These are phyloP conservation scores for Styela plicata DNA, from an alignment of 23 tunicate species.

Conservation along the genomic window DNA sequence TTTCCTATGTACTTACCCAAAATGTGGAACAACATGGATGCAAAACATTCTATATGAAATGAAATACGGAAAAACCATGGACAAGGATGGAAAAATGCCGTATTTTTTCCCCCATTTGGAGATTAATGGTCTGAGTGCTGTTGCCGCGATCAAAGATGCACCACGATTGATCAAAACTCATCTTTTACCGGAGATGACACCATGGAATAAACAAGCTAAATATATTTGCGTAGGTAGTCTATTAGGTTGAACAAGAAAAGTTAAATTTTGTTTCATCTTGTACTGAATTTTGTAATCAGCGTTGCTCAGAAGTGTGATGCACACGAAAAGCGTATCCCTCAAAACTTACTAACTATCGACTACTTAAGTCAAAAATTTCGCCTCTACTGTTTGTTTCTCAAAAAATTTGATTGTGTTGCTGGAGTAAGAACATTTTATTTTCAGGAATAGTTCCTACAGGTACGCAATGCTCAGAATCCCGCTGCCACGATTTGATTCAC, in stretches of 20 bases:
- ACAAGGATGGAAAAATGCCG: slow-evolving; percentile 19
- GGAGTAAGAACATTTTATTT: no score
- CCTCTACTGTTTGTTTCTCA: no score
- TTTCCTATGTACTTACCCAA: slow-evolving; percentile 42
- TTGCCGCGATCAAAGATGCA: background rate
- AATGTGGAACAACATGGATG: slow-evolving; percentile 58
- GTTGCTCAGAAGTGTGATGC: no score
- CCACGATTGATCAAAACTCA: slow-evolving; percentile 56
- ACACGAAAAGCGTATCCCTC: no score
- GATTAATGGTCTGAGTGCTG: slow-evolving; percentile 22
- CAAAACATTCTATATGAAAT: slow-evolving; percentile 35
- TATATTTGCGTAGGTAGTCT: slow-evolving; percentile 52
- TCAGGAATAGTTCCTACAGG: no score
- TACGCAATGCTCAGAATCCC: no score
- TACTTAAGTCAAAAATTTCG: no score
- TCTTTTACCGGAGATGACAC: slow-evolving; percentile 6
- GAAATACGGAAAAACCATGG: slow-evolving; percentile 23
- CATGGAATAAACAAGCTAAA: slow-evolving; percentile 25
- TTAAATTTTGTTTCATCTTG: background rate
- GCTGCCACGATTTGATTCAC: no score
- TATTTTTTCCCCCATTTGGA: slow-evolving; percentile 35
- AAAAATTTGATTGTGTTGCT: no score
- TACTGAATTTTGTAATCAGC: no score
- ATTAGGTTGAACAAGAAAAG: background rate
- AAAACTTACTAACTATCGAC: no score